phyloP scores from a whole-genome alignment of 2,113 vertebrate species.

The Suncus etruscus region DNA sequence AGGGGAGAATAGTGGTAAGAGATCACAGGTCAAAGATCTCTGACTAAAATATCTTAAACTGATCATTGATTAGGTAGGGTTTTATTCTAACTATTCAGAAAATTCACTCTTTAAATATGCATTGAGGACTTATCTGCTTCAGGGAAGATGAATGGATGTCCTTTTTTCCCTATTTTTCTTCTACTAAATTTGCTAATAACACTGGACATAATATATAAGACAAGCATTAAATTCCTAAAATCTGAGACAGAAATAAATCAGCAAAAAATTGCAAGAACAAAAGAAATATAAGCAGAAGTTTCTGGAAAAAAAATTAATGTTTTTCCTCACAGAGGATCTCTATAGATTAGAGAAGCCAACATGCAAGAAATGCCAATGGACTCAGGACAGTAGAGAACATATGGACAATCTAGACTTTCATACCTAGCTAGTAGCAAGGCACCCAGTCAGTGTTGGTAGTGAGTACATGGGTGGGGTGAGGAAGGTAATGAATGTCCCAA shows the following conservation, averaged over 20 bases:
- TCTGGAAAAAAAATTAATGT: background rate
- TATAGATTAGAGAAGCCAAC: background rate
- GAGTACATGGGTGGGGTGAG: background rate
- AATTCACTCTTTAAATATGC: constrained; percentile 43
- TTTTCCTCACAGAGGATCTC: background rate
- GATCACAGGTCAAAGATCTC: background rate
- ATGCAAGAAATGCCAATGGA: background rate
- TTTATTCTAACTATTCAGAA: background rate
- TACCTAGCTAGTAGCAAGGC: background rate
- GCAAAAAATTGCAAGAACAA: background rate
- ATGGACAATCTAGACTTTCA: background rate
- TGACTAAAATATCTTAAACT: background rate
- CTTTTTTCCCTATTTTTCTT: background rate
- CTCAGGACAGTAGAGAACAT: background rate
- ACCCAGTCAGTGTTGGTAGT: background rate
- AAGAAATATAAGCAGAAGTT: background rate
- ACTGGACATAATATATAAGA: background rate
- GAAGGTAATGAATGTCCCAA: background rate
- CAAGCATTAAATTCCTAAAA: background rate
- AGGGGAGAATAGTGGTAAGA: background rate
- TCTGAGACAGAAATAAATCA: background rate
- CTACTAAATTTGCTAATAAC: constrained; percentile 20
- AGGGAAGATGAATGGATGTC: background rate
- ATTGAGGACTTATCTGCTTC: background rate
- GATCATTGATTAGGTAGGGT: background rate